Evolutionary conservation across 2,888 invertebrate species (phyloP), one percentile per base, ranked within the genome.

Genomic region (Cantharis rustica): DNA sequence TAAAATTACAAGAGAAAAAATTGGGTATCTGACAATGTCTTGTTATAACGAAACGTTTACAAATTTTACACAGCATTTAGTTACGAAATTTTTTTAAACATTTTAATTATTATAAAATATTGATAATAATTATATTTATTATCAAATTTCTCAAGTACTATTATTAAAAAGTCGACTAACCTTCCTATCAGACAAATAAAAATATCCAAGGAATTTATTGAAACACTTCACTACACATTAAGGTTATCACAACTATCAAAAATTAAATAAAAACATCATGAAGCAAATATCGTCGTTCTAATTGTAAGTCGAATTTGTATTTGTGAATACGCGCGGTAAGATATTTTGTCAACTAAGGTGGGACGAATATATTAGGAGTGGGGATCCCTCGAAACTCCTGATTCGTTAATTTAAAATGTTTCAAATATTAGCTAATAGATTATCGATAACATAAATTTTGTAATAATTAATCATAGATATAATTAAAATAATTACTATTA

Each of bases 181-280:
- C 76, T 76, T 73, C 70, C 17, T 61, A 62, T 27, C 73, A 73
- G 62, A 71, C 69, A 70, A 66, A 73, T 68, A 15, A 66, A 16
- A 68, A 71, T 73, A 76, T 71, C 71, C 76, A 73, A 71, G 76
- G 76, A 76, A 73, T 66, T 66, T 66, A 20, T 71, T 75, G 26
- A 17, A 72, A 72, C 72, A 76, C 72, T 73, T 69, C 76, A 76
- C 76, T 70, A 76, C 72, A 72, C 66, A 61, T 76, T 70, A 76
- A 76, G 76, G 76, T 69, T 73, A 64, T 66, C 72, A 16, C 76
- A 61, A n/a, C 62, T 71, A 72, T 66, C 20, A 47, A 47, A 47
- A 47, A 47, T 47, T 47, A 47, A n/a, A 47, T 47, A 47, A 47
- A 47, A 47, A 47, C n/a, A 47, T 47, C 47, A 47, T 47, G 47